Conservation (phyloP, 2,113 vertebrate species). For the Spizaetus ornatus region DNA sequence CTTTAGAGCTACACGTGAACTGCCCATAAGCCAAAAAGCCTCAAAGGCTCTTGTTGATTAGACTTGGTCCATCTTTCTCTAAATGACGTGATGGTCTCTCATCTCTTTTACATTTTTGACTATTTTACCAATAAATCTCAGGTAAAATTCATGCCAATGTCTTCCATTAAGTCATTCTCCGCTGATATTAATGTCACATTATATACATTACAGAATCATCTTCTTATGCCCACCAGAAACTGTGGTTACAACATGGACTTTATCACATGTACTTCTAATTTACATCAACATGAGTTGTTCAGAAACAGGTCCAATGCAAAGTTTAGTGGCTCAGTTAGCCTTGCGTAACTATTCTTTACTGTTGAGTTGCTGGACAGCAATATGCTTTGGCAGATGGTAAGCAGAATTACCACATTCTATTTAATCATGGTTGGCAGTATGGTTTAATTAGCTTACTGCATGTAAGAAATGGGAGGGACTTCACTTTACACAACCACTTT, state of each 20-base stretch:
- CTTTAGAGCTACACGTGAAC: not conserved
- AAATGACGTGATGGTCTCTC: not conserved
- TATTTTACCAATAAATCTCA: not conserved
- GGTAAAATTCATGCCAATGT: not conserved
- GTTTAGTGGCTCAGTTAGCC: not conserved
- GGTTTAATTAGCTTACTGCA: constrained; percentile 63
- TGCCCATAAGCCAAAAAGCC: not conserved
- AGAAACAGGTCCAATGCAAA: not conserved
- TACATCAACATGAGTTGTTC: not conserved
- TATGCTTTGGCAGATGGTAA: not conserved
- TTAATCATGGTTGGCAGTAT: constrained; percentile 53
- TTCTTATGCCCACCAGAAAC: not conserved
- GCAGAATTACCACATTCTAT: constrained; percentile 39
- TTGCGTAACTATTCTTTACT: not conserved
- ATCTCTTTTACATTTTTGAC: not conserved
- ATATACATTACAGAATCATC: not conserved
- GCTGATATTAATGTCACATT: not conserved
- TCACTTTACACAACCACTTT: constrained; percentile 41
- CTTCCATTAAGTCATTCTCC: not conserved
- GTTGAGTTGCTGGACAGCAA: not conserved
- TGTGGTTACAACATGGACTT: not conserved
- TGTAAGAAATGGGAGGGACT: constrained; percentile 38
- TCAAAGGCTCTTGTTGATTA: not conserved
- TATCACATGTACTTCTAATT: not conserved
- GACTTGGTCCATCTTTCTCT: not conserved